phyloP scores from a whole-genome alignment of 1,140 invertebrate genomes.

The Whitmania pigra region DNA sequence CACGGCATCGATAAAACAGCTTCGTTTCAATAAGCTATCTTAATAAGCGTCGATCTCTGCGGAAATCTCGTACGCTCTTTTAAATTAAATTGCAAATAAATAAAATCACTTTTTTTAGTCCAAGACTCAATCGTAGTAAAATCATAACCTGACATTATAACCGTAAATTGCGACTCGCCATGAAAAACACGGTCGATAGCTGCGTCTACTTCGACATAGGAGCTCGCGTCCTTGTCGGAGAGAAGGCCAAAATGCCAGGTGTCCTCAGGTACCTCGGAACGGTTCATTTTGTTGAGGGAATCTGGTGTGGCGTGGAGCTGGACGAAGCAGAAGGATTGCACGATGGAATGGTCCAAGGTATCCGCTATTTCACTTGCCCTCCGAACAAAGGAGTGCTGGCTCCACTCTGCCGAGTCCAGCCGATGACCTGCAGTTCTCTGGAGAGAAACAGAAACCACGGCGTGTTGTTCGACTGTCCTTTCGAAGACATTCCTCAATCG shows the following conservation, averaged over 20 bases:
- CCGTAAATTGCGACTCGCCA: neutral
- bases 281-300: slow-evolving; percentile 34
- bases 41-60: no score
- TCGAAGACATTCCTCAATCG: neutral
- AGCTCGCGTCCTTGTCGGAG: slow-evolving; percentile 30
- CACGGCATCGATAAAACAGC: no score
- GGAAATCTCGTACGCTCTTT: no score
- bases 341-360: slow-evolving; percentile 38
- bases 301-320: slow-evolving; percentile 40
- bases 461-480: neutral
- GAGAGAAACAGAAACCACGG: neutral
- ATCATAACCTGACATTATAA: no score
- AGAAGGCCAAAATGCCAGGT: slow-evolving; percentile 33
- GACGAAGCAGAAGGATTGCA: slow-evolving; percentile 38
- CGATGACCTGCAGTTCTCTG: neutral
- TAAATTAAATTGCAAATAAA: no score
- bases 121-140: no score
- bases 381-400: slow-evolving; percentile 40
- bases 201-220: neutral
- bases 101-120: no score
- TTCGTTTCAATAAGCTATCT: no score
- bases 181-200: neutral
- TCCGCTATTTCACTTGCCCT: slow-evolving; percentile 38
- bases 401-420: slow-evolving; percentile 35
- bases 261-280: slow-evolving; percentile 33